phyloP scores from a whole-genome alignment of 2,797 vertebrate genomes.

The Neoniphon sammara region DNA sequence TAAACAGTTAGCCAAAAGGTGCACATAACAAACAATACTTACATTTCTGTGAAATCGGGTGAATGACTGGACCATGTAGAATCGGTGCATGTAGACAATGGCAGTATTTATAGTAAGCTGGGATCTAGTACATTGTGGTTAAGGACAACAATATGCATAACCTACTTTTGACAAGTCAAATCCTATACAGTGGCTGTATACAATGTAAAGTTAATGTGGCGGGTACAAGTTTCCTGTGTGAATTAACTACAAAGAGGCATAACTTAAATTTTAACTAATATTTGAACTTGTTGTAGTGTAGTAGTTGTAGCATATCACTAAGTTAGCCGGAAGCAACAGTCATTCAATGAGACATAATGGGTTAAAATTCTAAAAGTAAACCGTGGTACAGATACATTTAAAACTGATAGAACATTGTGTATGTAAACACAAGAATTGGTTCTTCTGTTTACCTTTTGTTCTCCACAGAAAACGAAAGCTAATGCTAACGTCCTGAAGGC shows the following conservation, averaged over 20 bases:
- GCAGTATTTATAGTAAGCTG: constrained; percentile 96
- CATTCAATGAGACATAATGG: not conserved
- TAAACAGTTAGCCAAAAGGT: not conserved
- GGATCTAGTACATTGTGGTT: constrained; percentile 82
- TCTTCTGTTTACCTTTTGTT: constrained; percentile 35
- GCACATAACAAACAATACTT: constrained; percentile 71
- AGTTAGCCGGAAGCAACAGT: constrained; percentile 4
- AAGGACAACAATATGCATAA: constrained; percentile 72
- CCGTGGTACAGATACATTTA: rapidly evolving
- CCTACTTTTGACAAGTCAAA: not conserved
- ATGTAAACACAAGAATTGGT: rapidly evolving
- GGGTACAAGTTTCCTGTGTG: not conserved
- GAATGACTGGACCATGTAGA: constrained; percentile 97
- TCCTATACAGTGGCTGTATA: rapidly evolving
- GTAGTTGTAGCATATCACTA: not conserved
- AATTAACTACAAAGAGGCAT: not conserved
- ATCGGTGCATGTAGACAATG: constrained; percentile 97
- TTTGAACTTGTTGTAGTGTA: not conserved
- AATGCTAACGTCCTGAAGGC: constrained; percentile 63
- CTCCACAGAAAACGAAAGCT: constrained; percentile 40
- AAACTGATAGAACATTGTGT: not conserved
- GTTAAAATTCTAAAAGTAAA: rapidly evolving
- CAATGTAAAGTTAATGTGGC: rapidly evolving
- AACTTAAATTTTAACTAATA: not conserved
- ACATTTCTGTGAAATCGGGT: constrained; percentile 93